A percentile compares a stretch with the other conserved stretches of the same genome.
These are phyloP conservation scores for Neuroscelio doddi DNA, from an alignment of 2,888 invertebrate genomes.

Conservation along the genomic window DNA sequence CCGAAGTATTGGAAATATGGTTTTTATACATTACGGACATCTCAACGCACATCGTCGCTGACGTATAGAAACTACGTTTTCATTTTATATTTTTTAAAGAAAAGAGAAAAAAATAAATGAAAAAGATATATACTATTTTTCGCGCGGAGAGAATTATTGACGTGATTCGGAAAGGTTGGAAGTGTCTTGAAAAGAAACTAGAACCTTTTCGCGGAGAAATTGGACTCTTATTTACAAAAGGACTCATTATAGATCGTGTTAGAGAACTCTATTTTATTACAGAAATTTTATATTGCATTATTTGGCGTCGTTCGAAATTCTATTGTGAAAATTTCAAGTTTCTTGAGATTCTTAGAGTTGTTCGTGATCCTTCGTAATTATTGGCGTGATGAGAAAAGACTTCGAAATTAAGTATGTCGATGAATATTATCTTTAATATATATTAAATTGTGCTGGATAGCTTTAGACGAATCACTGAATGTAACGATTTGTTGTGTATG, in stretches of 20 bases:
- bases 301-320: slow-evolving; percentile 53
- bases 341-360: slow-evolving; percentile 18
- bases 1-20: slow-evolving; percentile 26
- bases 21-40: slow-evolving; percentile 34
- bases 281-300: slow-evolving; percentile 56
- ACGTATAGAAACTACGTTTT: slow-evolving; percentile 39
- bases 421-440: slow-evolving; percentile 26
- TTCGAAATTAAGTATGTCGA: slow-evolving; percentile 2
- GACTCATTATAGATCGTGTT: slow-evolving; percentile 52
- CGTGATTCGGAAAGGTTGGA: slow-evolving; percentile 21
- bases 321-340: slow-evolving; percentile 37
- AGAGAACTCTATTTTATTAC: slow-evolving; percentile 64
- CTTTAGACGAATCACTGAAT: slow-evolving; percentile 28
- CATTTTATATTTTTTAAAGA: slow-evolving; percentile 23
- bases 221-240: slow-evolving; percentile 37
- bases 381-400: slow-evolving; percentile 14
- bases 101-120: slow-evolving; percentile 3
- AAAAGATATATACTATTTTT: slow-evolving; percentile 34
- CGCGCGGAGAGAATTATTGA: slow-evolving; percentile 8
- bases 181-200: neutral
- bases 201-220: neutral
- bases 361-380: slow-evolving; percentile 32
- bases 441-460: slow-evolving; percentile 39
- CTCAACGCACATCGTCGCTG: slow-evolving; percentile 35
- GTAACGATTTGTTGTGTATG: slow-evolving; percentile 7